phyloP scores from a whole-genome alignment of 2,888 invertebrate species.

The Plemyria rubiginata region DNA sequence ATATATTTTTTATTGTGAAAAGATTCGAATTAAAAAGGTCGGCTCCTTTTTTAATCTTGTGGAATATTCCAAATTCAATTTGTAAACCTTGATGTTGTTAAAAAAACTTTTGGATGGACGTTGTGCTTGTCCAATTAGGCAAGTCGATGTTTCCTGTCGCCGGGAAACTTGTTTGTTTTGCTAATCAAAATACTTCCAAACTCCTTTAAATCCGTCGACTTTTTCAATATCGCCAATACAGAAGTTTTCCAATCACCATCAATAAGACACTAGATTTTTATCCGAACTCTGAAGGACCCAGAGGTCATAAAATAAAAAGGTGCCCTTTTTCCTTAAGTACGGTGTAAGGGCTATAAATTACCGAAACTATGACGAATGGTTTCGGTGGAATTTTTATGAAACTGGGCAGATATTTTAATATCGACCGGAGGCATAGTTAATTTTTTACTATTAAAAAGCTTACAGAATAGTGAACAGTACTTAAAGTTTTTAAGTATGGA shows the following conservation, averaged over 20 bases:
- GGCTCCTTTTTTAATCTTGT: slow-evolving; percentile 10
- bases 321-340: slow-evolving; percentile 49
- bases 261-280: slow-evolving; percentile 44
- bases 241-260: slow-evolving; percentile 55
- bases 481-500: too few species aligned
- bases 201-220: slow-evolving; percentile 40
- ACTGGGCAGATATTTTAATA: slow-evolving; percentile 25
- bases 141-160: slow-evolving; percentile 13
- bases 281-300: slow-evolving; percentile 32
- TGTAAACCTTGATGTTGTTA: slow-evolving; percentile 19
- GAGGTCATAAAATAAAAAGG: slow-evolving; percentile 53
- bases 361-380: slow-evolving; percentile 58
- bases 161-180: slow-evolving; percentile 31
- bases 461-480: neutral
- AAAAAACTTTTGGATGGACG: slow-evolving; percentile 15
- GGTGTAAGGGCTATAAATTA: slow-evolving; percentile 55
- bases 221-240: slow-evolving; percentile 36
- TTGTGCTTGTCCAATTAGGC: slow-evolving; percentile 26
- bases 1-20: slow-evolving; percentile 6
- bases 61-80: slow-evolving; percentile 25
- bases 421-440: slow-evolving; percentile 12
- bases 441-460: slow-evolving; percentile 4
- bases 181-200: slow-evolving; percentile 40
- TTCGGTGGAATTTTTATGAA: slow-evolving; percentile 50
- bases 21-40: slow-evolving; percentile 19